Conservation (phyloP, 2,888 invertebrate genomes). For the Drosophila austrosaltans region DNA sequence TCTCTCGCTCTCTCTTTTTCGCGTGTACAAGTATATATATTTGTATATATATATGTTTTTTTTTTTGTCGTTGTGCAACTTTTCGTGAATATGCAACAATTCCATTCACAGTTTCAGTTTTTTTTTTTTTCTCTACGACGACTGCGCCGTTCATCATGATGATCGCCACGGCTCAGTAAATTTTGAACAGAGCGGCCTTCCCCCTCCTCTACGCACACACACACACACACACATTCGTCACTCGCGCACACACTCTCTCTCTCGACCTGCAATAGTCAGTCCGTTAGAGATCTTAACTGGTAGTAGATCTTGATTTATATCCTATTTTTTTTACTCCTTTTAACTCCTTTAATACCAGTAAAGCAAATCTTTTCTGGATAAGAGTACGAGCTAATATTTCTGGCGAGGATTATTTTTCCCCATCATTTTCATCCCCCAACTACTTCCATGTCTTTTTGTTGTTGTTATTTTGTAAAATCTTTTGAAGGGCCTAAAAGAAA, state of each 20-base stretch:
- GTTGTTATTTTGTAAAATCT: slow-evolving; percentile 25
- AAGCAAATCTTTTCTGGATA: too few relatives aligned
- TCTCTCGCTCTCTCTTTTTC: slow-evolving; percentile 12
- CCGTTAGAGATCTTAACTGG: neutral
- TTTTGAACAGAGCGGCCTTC: slow-evolving; percentile 52
- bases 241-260: neutral
- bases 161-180: slow-evolving; percentile 77
- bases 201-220: neutral
- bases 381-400: too few relatives aligned
- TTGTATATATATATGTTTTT: slow-evolving; percentile 28
- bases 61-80: slow-evolving; percentile 63
- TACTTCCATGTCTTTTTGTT: too few relatives aligned
- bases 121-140: slow-evolving; percentile 39
- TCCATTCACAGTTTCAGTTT: slow-evolving; percentile 74
- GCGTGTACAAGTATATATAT: slow-evolving; percentile 4
- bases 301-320: too few relatives aligned
- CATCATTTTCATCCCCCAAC: too few relatives aligned
- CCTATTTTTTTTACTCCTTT: too few relatives aligned
- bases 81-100: slow-evolving; percentile 59
- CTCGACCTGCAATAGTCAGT: neutral
- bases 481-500: slow-evolving; percentile 68
- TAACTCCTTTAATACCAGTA: too few relatives aligned
- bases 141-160: slow-evolving; percentile 35
- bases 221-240: neutral
- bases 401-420: too few relatives aligned